Evolutionary conservation across 2,888 invertebrate species (phyloP).

Genomic region (Xestia c-nigrum): DNA sequence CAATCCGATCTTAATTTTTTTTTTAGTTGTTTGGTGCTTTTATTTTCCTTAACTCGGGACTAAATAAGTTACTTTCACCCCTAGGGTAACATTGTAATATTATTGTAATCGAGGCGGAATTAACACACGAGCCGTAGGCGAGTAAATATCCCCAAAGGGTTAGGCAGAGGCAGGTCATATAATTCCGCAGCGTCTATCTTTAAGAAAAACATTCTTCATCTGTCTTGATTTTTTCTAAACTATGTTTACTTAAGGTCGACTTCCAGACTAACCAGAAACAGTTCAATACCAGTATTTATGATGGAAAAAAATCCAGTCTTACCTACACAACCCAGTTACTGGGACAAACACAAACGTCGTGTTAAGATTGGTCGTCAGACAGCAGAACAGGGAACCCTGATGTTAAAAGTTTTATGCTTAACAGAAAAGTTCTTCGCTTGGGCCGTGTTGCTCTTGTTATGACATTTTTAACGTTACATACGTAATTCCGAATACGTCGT

Average conservation of each 20-base stretch:
- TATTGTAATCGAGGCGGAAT: too few species aligned
- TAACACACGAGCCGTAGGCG: too few species aligned
- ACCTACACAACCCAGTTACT: neutral
- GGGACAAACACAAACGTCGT: neutral
- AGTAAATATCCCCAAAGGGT: too few species aligned
- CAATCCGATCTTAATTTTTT: too few species aligned
- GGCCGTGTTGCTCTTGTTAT: slow-evolving; percentile 39
- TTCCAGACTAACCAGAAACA: neutral
- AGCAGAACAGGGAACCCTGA: slow-evolving; percentile 39
- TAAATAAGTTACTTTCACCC: too few species aligned
- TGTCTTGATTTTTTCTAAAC: neutral
- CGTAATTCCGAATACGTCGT: slow-evolving; percentile 26
- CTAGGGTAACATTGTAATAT: too few species aligned
- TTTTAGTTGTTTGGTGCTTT: too few species aligned
- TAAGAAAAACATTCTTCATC: neutral
- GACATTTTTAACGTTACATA: slow-evolving; percentile 31
- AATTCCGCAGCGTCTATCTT: neutral
- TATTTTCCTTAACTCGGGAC: too few species aligned
- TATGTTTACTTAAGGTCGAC: neutral
- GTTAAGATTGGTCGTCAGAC: neutral
- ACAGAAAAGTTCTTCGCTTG: slow-evolving; percentile 40
- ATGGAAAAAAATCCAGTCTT: neutral
- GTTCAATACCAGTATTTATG: neutral
- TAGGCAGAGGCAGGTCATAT: too few species aligned
- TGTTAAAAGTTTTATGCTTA: slow-evolving; percentile 42